phyloP scores from a whole-genome alignment of 2,797 vertebrate species.

The Podarcis lilfordi region DNA sequence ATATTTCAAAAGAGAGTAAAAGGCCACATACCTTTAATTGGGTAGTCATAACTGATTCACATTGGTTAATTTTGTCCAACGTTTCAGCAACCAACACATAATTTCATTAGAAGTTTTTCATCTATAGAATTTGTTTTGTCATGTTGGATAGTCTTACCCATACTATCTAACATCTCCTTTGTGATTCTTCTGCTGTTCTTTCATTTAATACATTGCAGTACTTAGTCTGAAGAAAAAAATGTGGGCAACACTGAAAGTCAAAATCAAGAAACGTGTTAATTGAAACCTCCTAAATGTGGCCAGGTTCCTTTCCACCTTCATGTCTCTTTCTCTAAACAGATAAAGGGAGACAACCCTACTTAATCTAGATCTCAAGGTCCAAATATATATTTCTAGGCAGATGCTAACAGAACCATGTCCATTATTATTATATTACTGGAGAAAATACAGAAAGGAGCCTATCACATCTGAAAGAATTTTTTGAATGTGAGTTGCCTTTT shows the following conservation, averaged over 20 bases:
- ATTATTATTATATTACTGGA: not conserved
- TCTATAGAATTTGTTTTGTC: not conserved
- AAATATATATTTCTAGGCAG: not conserved
- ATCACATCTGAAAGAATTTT: not conserved
- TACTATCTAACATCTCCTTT: not conserved
- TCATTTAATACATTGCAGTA: not conserved
- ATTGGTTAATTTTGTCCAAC: too few relatives aligned
- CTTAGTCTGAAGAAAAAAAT: not conserved
- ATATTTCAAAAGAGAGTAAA: not conserved
- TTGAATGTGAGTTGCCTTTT: not conserved
- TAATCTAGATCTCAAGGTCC: not conserved
- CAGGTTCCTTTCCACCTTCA: not conserved
- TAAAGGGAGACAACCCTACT: not conserved
- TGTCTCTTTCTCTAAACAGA: not conserved
- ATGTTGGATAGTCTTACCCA: not conserved
- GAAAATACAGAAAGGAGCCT: not conserved
- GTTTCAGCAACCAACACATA: not conserved
- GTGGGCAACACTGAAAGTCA: too few relatives aligned
- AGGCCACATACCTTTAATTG: not conserved
- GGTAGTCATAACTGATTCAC: not conserved
- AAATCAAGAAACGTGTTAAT: too few relatives aligned
- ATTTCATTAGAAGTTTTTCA: not conserved
- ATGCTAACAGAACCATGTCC: not conserved
- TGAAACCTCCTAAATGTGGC: too few relatives aligned
- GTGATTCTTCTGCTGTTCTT: not conserved